Evolutionary conservation across 2,888 invertebrate genomes (phyloP).

Genomic region (Rapana venosa): DNA sequence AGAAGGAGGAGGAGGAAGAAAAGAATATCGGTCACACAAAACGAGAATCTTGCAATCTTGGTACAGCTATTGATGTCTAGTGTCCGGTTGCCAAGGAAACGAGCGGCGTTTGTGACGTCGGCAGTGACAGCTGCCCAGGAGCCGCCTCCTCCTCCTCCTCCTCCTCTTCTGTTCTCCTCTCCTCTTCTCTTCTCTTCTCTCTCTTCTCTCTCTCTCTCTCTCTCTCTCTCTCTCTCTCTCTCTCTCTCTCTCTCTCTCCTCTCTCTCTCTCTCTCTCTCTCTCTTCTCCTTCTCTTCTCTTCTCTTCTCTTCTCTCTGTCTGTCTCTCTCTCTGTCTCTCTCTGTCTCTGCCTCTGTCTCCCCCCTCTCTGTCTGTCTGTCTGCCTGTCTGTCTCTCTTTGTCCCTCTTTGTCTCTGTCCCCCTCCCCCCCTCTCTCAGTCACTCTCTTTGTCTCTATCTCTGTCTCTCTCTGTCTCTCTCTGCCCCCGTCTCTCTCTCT

Average conservation of each 20-base stretch:
- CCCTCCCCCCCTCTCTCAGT: not conserved
- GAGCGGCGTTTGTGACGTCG: slow-evolving; percentile 13
- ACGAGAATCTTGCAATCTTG: slow-evolving; percentile 38
- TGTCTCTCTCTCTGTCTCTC: not conserved
- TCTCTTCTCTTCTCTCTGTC: not conserved
- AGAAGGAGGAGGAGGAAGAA: not conserved
- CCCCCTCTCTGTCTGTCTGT: not conserved
- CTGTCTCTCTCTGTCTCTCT: not conserved
- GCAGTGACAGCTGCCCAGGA: not conserved
- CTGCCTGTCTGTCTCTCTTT: not conserved
- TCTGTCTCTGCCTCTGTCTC: not conserved
- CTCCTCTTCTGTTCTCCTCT: not conserved
- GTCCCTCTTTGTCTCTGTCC: not conserved
- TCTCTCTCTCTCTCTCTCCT: not conserved
- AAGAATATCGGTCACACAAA: slow-evolving; percentile 40
- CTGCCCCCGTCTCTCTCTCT: not conserved
- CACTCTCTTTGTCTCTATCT: not conserved
- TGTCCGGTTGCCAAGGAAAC: slow-evolving; percentile 39
- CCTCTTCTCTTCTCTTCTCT: not conserved
- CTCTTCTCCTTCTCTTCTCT: not conserved
- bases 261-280: not conserved
- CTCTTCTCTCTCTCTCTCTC: not conserved
- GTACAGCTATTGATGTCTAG: slow-evolving; percentile 43
- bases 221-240: not conserved
- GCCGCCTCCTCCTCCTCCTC: not conserved